Base-by-base conservation (phyloP, 1,140 invertebrate genomes). In the Drosophila simulans region DNA sequence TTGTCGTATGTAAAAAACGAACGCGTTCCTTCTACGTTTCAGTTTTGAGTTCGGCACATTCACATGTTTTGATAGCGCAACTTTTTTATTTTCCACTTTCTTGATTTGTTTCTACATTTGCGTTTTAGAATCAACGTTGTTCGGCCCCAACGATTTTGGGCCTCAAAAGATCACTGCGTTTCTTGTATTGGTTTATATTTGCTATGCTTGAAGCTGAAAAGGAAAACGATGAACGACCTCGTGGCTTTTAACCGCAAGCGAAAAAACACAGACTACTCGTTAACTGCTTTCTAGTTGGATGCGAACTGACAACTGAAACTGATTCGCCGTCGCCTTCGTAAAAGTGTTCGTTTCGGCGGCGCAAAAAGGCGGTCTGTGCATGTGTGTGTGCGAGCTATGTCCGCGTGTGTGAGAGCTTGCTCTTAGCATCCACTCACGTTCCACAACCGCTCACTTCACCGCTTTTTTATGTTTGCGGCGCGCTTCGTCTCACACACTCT, bases 251-350 rank as follows among this genome's bases (percentile, higher is more conserved):
- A 91, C 90, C 90, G 83, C 88, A 90, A 86, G 78, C 83, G 81
- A 77, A 83, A 46, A 76, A 72, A 70, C 80, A 91, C 90, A 84
- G 90, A 88, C 80, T 85, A 71, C 85, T 60, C 75, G 77, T 74
- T 90, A 84, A 85, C 78, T 91, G 89, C 83, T 91, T 91, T 91
- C 90, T 88, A 91, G 90, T 91, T 91, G 90, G 90, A 91, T 90
- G 86, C 86, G 86, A 91, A 90, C 80, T 79, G 83, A 90, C 83
- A 91, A 91, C 82, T 91, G 90, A 91, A 91, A 91, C 85, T 91
- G 90, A 91, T 90, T 90, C 80, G 88, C 76, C 65, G 62, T 77
- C 53, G 63, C 46, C 37, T 53, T 76, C 68, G 68, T 72, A 35
- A 48, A 48, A 64, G 54, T 40, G 22, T 37, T 69, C 72, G 56